These are phyloP conservation scores for Tiphia femorata DNA, from an alignment of 2,888 invertebrate species.

Conservation along the genomic window DNA sequence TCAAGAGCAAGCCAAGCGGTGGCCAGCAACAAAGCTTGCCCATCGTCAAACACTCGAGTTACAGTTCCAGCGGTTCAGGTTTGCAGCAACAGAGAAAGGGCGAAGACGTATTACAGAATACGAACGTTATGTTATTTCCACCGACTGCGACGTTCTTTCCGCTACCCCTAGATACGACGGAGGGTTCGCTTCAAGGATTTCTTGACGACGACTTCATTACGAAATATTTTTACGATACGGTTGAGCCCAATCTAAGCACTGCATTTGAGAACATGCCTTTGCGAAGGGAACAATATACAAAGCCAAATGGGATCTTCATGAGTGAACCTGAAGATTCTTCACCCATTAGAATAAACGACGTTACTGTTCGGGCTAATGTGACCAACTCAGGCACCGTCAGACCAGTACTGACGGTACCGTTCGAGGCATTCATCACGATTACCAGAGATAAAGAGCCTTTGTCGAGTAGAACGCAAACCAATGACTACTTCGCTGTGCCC, in stretches of 20 bases:
- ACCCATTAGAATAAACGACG: conserved; percentile 21
- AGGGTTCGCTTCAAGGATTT: neutral
- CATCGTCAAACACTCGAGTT: conserved; percentile 19
- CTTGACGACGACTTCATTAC: neutral
- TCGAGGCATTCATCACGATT: conserved; percentile 63
- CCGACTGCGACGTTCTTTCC: conserved; percentile 35
- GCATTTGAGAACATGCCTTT: neutral
- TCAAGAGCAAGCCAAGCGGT: neutral
- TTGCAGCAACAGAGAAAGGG: conserved; percentile 33
- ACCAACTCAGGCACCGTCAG: neutral
- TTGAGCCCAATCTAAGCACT: conserved; percentile 14
- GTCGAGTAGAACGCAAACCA: conserved; percentile 8
- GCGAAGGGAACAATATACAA: neutral
- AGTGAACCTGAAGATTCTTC: conserved; percentile 9
- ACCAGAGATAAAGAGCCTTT: conserved; percentile 42
- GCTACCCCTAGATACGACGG: conserved; percentile 4
- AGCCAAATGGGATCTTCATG: neutral
- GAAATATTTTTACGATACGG: conserved; percentile 22
- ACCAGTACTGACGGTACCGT: conserved; percentile 61
- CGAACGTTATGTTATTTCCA: conserved; percentile 19
- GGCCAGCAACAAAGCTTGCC: neutral
- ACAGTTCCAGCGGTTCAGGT: neutral
- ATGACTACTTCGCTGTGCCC: conserved; percentile 1
- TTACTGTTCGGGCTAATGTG: conserved; percentile 7
- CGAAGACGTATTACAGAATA: conserved; percentile 32